Conservation (phyloP, 2,797 vertebrate genomes). For the Columba guinea region DNA sequence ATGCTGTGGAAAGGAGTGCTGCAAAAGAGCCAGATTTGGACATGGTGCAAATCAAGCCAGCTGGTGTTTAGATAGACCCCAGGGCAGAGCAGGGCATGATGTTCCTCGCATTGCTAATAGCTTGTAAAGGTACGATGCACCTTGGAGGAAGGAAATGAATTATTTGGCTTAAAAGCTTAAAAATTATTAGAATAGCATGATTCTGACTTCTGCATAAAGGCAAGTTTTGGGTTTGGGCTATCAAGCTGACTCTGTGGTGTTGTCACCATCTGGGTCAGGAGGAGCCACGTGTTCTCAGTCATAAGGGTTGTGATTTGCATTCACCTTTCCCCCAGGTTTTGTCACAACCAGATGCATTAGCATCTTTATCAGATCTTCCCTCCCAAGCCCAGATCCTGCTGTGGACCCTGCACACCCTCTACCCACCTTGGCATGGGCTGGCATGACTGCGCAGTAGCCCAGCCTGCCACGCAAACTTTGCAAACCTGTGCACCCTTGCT, state of each 20-base stretch:
- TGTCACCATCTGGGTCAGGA: not conserved
- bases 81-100: not conserved
- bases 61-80: not conserved
- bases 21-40: not conserved
- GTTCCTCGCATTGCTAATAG: not conserved
- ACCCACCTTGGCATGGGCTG: accelerated
- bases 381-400: not conserved
- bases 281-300: not conserved
- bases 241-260: not conserved
- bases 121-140: not conserved
- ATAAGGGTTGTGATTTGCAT: not conserved
- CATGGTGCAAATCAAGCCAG: not conserved
- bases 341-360: not conserved
- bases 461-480: not conserved
- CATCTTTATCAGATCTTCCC: not conserved
- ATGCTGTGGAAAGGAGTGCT: not conserved
- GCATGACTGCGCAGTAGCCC: not conserved
- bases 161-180: not conserved
- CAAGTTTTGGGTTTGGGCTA: accelerated
- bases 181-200: accelerated
- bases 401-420: not conserved
- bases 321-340: not conserved
- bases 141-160: accelerated
- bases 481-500: not conserved
- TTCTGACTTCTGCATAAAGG: accelerated